These are phyloP conservation scores for Drosophila setosimentum DNA, from an alignment of 2,888 invertebrate species.

Conservation along the genomic window DNA sequence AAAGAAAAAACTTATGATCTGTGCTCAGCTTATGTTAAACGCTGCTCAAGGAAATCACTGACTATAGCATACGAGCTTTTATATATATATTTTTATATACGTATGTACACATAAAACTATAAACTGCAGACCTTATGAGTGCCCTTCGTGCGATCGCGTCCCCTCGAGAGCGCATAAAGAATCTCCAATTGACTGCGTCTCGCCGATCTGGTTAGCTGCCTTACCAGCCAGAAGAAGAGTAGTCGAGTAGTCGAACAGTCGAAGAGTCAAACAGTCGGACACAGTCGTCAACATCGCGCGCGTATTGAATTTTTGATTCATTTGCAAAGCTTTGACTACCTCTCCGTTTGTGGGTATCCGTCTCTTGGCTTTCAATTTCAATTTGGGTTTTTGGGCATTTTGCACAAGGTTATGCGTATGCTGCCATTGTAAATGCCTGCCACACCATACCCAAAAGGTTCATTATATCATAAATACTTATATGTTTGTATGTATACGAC, in stretches of 20 bases:
- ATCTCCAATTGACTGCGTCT: slow-evolving; percentile 68
- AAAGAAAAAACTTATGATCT: slow-evolving; percentile 24
- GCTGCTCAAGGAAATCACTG: slow-evolving; percentile 65
- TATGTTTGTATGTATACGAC: slow-evolving; percentile 19
- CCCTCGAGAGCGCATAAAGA: slow-evolving; percentile 60
- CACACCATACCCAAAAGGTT: slow-evolving; percentile 39
- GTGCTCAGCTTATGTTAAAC: slow-evolving; percentile 57
- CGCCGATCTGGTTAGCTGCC: slow-evolving; percentile 46
- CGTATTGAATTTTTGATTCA: slow-evolving; percentile 78
- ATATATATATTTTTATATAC: slow-evolving; percentile 3
- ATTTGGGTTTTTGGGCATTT: slow-evolving; percentile 58
- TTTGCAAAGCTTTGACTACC: slow-evolving; percentile 37
- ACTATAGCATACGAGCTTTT: slow-evolving; percentile 25
- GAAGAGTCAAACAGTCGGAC: slow-evolving; percentile 47
- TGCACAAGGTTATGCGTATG: slow-evolving; percentile 74
- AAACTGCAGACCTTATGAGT: slow-evolving; percentile 74
- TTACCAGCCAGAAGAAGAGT: not conserved
- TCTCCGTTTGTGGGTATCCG: slow-evolving; percentile 26
- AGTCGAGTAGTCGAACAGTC: slow-evolving; percentile 34
- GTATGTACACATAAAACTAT: slow-evolving; percentile 19
- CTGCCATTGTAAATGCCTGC: slow-evolving; percentile 62
- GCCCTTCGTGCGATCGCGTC: slow-evolving; percentile 61
- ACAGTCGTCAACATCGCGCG: slow-evolving; percentile 54
- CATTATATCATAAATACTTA: slow-evolving; percentile 70
- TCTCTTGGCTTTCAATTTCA: slow-evolving; percentile 21